phyloP scores from a whole-genome alignment of 2,797 vertebrate species.

The Tokudaia tokunoshimensis region DNA sequence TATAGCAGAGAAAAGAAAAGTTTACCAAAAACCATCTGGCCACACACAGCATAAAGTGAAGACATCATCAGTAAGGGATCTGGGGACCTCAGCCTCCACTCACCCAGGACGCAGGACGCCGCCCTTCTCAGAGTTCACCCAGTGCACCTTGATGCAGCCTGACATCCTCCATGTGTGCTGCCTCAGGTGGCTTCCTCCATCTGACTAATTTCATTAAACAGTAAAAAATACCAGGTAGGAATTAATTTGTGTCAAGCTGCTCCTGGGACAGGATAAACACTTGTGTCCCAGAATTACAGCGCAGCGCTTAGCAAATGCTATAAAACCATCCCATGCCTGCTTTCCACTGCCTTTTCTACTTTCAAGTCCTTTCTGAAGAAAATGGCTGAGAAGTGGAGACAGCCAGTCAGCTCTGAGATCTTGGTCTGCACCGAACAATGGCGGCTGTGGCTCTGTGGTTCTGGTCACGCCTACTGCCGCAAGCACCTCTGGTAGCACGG shows the following conservation, averaged over 20 bases:
- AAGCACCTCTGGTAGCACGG: not conserved
- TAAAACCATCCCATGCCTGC: not conserved
- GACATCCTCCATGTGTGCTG: not conserved
- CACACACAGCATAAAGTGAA: not conserved
- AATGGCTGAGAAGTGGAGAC: not conserved
- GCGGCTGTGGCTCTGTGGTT: not conserved
- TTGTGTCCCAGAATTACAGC: not conserved
- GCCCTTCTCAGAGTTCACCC: not conserved
- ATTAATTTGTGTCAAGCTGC: not conserved
- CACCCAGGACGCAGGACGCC: not conserved
- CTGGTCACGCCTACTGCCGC: not conserved
- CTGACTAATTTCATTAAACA: not conserved
- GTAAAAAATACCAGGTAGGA: not conserved
- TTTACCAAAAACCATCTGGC: not conserved
- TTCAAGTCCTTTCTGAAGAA: not conserved
- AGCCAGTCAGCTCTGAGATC: not conserved
- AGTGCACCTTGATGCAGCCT: not conserved
- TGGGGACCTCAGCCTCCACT: no score
- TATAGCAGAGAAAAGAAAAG: not conserved
- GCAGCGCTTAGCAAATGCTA: not conserved
- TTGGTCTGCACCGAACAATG: not conserved
- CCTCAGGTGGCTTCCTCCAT: not conserved
- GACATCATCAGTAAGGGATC: not conserved
- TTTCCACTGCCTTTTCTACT: not conserved
- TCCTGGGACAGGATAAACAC: not conserved